Conservation (phyloP, 2,797 vertebrate genomes). For the Tapera naevia region DNA sequence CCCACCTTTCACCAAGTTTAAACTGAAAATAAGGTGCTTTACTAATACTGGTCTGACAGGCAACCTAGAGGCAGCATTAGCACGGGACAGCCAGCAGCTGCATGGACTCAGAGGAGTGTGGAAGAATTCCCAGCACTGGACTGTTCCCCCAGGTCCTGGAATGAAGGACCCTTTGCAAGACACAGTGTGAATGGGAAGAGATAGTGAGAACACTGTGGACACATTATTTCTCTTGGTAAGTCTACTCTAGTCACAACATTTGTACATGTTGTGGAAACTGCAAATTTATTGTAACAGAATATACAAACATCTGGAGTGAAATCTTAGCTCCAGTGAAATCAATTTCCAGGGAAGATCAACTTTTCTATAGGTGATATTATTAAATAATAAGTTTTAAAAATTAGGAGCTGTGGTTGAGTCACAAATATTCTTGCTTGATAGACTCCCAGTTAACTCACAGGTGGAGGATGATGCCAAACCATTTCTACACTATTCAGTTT, state of each 20-base stretch:
- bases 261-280: neutral
- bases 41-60: neutral
- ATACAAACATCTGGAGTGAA: neutral
- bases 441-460: neutral
- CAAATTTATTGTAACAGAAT: neutral
- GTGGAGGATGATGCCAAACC: neutral
- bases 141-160: neutral
- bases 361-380: neutral
- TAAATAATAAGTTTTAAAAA: neutral
- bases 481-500: neutral
- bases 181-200: neutral
- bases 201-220: neutral
- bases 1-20: neutral
- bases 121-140: neutral
- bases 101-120: rapidly evolving
- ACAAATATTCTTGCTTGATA: neutral
- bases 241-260: neutral
- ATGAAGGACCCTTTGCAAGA: neutral
- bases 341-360: neutral
- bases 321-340: neutral
- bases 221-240: neutral
- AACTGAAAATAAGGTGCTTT: neutral
- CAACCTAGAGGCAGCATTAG: neutral
- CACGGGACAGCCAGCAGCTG: neutral
- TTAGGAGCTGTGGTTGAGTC: neutral